Evolutionary conservation across 1,140 invertebrate genomes (phyloP), one percentile per base, ranked within the genome.

Genomic region (Pseudomyrmex concolor): DNA sequence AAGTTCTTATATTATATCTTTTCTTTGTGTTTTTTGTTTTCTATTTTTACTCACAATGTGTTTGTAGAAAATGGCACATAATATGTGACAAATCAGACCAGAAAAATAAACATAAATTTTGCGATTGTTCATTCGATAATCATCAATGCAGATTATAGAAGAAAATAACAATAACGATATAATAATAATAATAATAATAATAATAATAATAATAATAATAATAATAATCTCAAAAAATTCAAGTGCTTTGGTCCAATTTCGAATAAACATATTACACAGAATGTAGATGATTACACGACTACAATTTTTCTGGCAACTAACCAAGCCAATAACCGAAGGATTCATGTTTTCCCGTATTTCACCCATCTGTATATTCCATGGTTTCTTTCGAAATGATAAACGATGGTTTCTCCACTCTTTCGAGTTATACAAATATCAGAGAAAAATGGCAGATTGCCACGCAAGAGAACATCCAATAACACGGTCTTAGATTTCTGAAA

Each of bases 311-410:
- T 80, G 76, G 76, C 76, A 80, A 70, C 66, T 60, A 59, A 71
- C 66, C 76, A 80, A 80, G 54, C 66, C 76, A 80, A 80, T 80
- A 80, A 80, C 55, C 66, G 22, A 80, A 80, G 60, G 76, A 80
- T 80, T 71, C 66, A 80, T 71, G 43, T n/a, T 71, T 59, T 1
- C 66, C 55, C 66, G 12, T 71, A 71, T 80, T 71, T 80, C 66
- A 80, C 70, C 51, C 45, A 66, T 60, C 43, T 78, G 34, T 34
- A 57, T 12, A n/a, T 80, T 50, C 66, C 19, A 59, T 48, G 19
- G 76, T 80, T 80, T 59, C 55, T 80, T 71, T 59, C 54, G 34
- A 80, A 70, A 70, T 80, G 76, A 80, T 71, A 80, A 80, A 71
- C 66, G 54, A 71, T 59, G 15, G 66, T 71, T 71, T 48, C 66